Evolutionary conservation across 2,797 vertebrate genomes (phyloP).

Genomic region (Microctenopoma lineatum): DNA sequence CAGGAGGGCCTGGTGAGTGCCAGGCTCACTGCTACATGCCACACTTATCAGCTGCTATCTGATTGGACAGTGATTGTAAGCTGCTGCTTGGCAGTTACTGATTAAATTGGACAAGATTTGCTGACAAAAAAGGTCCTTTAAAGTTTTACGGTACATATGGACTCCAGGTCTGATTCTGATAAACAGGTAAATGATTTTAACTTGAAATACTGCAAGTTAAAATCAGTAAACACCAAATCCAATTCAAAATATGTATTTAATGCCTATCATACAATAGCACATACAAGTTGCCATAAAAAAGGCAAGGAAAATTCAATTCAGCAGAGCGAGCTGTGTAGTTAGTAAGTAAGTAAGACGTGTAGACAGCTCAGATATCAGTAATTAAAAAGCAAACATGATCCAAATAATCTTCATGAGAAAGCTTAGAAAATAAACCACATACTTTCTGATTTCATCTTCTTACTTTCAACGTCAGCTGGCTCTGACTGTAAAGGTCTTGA

Average conservation of each 20-base stretch:
- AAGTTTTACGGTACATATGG: constrained; percentile 43
- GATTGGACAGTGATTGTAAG: constrained; percentile 60
- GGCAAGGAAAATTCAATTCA: no score
- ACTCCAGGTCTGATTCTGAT: constrained; percentile 14
- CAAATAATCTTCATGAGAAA: background rate
- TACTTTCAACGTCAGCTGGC: background rate
- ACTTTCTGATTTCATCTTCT: constrained; percentile 1
- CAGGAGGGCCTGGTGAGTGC: constrained; percentile 45
- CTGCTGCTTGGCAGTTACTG: constrained; percentile 59
- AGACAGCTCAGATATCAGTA: background rate
- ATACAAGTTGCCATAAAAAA: no score
- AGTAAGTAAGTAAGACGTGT: no score
- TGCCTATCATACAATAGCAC: no score
- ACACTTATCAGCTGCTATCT: constrained; percentile 72
- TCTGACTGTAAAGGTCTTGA: background rate
- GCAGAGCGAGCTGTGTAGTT: background rate
- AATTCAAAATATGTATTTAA: no score
- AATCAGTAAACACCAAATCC: no score
- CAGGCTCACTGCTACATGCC: constrained; percentile 73
- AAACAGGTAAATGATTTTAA: constrained; percentile 33
- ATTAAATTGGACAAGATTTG: constrained; percentile 57
- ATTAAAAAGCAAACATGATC: background rate
- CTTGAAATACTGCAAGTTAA: no score
- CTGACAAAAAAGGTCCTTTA: constrained; percentile 53
- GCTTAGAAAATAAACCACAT: background rate